These are phyloP conservation scores for Lycaena phlaeas DNA, from an alignment of 2,888 invertebrate species.

Conservation along the genomic window DNA sequence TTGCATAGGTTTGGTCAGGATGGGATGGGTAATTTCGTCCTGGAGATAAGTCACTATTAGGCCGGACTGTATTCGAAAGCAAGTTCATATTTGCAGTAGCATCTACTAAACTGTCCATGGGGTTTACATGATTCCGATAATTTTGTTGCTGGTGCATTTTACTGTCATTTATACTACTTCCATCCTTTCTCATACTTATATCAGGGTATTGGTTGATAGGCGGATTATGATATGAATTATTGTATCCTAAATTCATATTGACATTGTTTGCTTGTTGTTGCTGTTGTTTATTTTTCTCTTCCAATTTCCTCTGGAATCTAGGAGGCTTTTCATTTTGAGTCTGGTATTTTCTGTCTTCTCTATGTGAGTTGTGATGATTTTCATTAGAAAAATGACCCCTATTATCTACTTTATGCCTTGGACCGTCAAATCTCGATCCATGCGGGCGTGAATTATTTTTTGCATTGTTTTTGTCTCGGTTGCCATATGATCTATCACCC, in stretches of 20 bases:
- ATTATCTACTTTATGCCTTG: slow-evolving; percentile 41
- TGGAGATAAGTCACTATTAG: slow-evolving; percentile 33
- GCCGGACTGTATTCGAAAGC: slow-evolving; percentile 32
- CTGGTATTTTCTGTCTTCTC: slow-evolving; percentile 57
- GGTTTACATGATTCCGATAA: slow-evolving; percentile 34
- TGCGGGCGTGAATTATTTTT: slow-evolving; percentile 45
- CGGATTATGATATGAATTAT: slow-evolving; percentile 41
- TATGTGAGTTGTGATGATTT: slow-evolving; percentile 38
- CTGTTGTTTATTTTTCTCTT: slow-evolving; percentile 55
- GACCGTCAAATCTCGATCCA: slow-evolving; percentile 43
- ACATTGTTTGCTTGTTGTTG: slow-evolving; percentile 30
- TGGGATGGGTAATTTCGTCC: slow-evolving; percentile 36
- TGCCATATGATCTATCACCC: slow-evolving; percentile 40
- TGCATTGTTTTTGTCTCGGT: slow-evolving; percentile 44
- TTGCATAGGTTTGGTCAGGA: slow-evolving; percentile 32
- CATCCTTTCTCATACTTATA: slow-evolving; percentile 39
- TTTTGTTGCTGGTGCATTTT: slow-evolving; percentile 33
- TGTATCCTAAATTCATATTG: slow-evolving; percentile 36
- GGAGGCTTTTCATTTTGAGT: slow-evolving; percentile 72
- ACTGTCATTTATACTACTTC: slow-evolving; percentile 40
- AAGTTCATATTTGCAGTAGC: slow-evolving; percentile 47
- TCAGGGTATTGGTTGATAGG: slow-evolving; percentile 40
- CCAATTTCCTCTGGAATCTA: slow-evolving; percentile 72
- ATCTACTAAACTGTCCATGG: slow-evolving; percentile 48
- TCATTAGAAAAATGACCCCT: slow-evolving; percentile 53